phyloP scores from a whole-genome alignment of 2,797 vertebrate genomes.

The Paratrypauchen microcephalus region DNA sequence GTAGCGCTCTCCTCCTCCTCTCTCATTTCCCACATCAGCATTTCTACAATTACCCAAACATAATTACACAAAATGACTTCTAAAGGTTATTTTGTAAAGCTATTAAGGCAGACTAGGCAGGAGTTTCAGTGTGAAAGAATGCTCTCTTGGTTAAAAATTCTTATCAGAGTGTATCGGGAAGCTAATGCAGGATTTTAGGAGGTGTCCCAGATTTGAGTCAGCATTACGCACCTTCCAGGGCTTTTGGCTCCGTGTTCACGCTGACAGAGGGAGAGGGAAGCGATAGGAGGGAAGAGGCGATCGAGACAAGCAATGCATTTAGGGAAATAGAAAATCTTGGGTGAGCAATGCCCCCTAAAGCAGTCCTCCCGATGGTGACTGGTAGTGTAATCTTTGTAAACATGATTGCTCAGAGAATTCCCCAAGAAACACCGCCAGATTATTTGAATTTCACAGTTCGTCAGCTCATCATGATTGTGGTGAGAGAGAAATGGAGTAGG shows the following conservation, averaged over 20 bases:
- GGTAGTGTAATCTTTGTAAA: slow-evolving; percentile 44
- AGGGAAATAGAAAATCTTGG: slow-evolving; percentile 42
- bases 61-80: slow-evolving; percentile 24
- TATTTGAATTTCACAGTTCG: slow-evolving; percentile 41
- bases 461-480: slow-evolving; percentile 11
- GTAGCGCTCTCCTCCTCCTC: background rate
- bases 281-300: slow-evolving; percentile 16
- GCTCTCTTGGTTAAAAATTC: slow-evolving; percentile 16
- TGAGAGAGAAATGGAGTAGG: slow-evolving; percentile 25
- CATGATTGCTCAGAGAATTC: slow-evolving; percentile 20
- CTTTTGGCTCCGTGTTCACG: slow-evolving; percentile 30
- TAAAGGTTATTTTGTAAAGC: slow-evolving; percentile 22
- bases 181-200: slow-evolving; percentile 30
- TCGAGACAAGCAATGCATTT: slow-evolving; percentile 34
- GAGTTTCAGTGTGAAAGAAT: slow-evolving; percentile 11
- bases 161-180: slow-evolving; percentile 20
- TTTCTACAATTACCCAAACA: slow-evolving; percentile 30
- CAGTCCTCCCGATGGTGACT: slow-evolving; percentile 38
- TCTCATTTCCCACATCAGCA: slow-evolving; percentile 18
- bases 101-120: slow-evolving; percentile 8
- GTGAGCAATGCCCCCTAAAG: slow-evolving; percentile 31
- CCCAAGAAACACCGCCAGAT: background rate
- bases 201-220: slow-evolving; percentile 50
- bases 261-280: slow-evolving; percentile 27
- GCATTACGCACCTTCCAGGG: slow-evolving; percentile 42